Evolutionary conservation across 2,888 invertebrate species (phyloP).

Genomic region (Cataglyphis albicans): DNA sequence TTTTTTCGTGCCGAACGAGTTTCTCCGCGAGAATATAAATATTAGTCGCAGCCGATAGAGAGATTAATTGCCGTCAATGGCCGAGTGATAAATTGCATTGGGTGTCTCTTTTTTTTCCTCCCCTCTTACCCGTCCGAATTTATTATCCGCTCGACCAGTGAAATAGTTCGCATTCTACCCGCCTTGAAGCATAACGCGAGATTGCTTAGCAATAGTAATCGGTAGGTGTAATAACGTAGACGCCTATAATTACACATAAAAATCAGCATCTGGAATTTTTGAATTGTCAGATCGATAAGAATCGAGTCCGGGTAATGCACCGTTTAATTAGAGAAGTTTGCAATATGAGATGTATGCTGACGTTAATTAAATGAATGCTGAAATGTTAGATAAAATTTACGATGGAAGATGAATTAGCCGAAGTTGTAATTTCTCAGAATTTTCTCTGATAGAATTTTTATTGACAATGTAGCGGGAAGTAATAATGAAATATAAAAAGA

Average conservation of each 20-base stretch:
- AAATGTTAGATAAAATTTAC: constrained; percentile 21
- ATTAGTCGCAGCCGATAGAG: constrained; percentile 61
- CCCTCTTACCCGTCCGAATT: constrained; percentile 22
- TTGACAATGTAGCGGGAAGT: not conserved
- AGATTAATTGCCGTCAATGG: constrained; percentile 67
- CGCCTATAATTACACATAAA: constrained; percentile 32
- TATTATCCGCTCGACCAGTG: constrained; percentile 19
- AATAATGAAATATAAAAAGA: not conserved
- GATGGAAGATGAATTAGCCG: not conserved
- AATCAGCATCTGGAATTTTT: constrained; percentile 41
- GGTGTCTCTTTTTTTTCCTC: not conserved
- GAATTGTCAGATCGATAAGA: constrained; percentile 25
- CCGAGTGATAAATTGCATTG: constrained; percentile 63
- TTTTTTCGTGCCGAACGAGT: constrained; percentile 36
- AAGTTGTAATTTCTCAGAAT: constrained; percentile 12
- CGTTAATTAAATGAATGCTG: constrained; percentile 17
- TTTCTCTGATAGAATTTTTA: not conserved
- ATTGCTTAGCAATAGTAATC: constrained; percentile 18
- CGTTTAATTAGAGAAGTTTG: constrained; percentile 9
- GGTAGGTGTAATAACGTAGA: constrained; percentile 20
- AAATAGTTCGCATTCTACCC: constrained; percentile 23
- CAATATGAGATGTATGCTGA: constrained; percentile 28
- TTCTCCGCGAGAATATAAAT: constrained; percentile 59
- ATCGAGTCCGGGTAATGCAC: constrained; percentile 22
- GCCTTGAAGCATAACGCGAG: constrained; percentile 36